phyloP scores from a whole-genome alignment of 2,888 invertebrate species.

The Mythimna ferrago region DNA sequence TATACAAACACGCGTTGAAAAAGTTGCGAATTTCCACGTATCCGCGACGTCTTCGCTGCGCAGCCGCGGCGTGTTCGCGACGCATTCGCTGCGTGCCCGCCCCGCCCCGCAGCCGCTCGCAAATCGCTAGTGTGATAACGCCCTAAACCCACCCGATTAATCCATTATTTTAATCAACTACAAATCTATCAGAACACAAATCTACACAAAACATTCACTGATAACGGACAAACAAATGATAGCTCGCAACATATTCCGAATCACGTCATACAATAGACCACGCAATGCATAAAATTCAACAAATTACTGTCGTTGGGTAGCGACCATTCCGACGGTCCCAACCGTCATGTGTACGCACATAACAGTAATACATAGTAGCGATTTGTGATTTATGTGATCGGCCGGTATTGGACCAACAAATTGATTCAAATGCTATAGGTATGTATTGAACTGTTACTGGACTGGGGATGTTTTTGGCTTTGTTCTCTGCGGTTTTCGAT shows the following conservation, averaged over 20 bases:
- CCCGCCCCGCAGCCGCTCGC: too few relatives aligned
- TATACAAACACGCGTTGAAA: too few relatives aligned
- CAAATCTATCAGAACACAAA: not conserved
- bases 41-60: too few relatives aligned
- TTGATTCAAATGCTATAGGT: constrained; percentile 77
- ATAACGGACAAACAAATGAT: constrained; percentile 39
- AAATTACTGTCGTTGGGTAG: constrained; percentile 57
- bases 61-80: too few relatives aligned
- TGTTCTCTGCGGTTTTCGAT: constrained; percentile 16
- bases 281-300: constrained; percentile 67
- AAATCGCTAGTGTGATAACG: too few relatives aligned
- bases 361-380: constrained; percentile 78
- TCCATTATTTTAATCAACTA: not conserved
- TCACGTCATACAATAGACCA: constrained; percentile 56
- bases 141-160: not conserved
- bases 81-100: too few relatives aligned
- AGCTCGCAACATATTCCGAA: constrained; percentile 45
- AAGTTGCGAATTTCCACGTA: too few relatives aligned
- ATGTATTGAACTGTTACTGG: constrained; percentile 49
- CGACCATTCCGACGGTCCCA: constrained; percentile 54
- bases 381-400: constrained; percentile 77
- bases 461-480: constrained; percentile 9
- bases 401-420: constrained; percentile 78
- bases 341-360: constrained; percentile 58
- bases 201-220: constrained; percentile 16